phyloP scores from a whole-genome alignment of 2,113 vertebrate species.

The Oryzias javanicus region DNA sequence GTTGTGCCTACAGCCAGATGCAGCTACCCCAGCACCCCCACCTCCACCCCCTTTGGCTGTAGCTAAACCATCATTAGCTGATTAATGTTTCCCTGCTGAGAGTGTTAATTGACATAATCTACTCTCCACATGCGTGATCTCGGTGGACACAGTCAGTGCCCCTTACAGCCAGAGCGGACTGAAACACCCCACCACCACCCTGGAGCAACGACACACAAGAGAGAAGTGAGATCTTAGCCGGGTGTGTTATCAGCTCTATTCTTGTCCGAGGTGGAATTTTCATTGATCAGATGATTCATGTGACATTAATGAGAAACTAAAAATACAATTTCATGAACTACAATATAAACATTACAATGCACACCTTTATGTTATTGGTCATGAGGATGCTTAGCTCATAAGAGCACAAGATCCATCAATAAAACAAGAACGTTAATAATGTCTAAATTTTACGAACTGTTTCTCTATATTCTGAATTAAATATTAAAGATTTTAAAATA shows the following conservation, averaged over 20 bases:
- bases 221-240: constrained; percentile 23
- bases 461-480: too few relatives aligned
- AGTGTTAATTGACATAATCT: constrained; percentile 70
- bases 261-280: too few relatives aligned
- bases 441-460: too few relatives aligned
- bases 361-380: too few relatives aligned
- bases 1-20: constrained; percentile 4
- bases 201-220: constrained; percentile 26
- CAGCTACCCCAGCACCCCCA: not conserved
- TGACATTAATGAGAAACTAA: too few relatives aligned
- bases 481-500: too few relatives aligned
- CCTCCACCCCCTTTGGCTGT: constrained; percentile 13
- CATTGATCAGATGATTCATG: not conserved
- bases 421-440: too few relatives aligned
- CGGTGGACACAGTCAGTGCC: constrained; percentile 57
- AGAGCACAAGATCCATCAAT: too few relatives aligned
- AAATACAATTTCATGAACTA: too few relatives aligned
- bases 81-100: constrained; percentile 60
- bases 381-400: too few relatives aligned
- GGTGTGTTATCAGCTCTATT: not conserved
- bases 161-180: constrained; percentile 61
- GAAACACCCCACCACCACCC: constrained; percentile 51
- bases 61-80: constrained; percentile 59
- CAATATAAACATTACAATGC: too few relatives aligned
- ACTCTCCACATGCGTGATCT: constrained; percentile 61